Percentiles rank a stretch among this genome's conserved stretches.
Evolutionary conservation across 2,888 invertebrate species (phyloP).

Genomic region (Norana najaformis): DNA sequence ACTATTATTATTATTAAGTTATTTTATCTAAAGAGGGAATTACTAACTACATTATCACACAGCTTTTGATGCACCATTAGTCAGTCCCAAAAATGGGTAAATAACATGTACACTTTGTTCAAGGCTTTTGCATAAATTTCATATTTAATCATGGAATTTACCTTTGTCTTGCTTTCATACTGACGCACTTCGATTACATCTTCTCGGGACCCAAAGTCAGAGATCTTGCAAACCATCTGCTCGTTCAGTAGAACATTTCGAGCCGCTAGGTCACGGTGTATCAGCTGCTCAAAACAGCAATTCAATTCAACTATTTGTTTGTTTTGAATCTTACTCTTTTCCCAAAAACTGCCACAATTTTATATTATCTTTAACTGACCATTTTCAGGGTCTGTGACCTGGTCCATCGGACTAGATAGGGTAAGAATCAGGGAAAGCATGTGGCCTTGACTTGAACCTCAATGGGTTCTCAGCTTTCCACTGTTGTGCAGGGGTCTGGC

Average conservation of each 20-base stretch:
- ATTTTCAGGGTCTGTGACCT: neutral
- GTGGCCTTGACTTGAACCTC: neutral
- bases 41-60: neutral
- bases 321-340: neutral
- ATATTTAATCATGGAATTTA: neutral
- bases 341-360: neutral
- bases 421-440: neutral
- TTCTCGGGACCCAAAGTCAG: slow-evolving; percentile 85
- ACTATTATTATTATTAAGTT: too few relatives aligned
- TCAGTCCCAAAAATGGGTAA: neutral
- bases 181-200: slow-evolving; percentile 77
- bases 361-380: too few relatives aligned
- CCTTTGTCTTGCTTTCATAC: slow-evolving; percentile 47
- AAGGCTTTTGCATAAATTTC: neutral
- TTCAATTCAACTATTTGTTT: neutral
- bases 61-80: too few relatives aligned
- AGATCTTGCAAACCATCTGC: slow-evolving; percentile 84
- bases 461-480: too few relatives aligned
- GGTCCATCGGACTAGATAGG: neutral
- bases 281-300: slow-evolving; percentile 70
- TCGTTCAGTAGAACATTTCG: slow-evolving; percentile 81
- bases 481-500: too few relatives aligned
- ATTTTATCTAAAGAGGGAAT: neutral
- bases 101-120: neutral
- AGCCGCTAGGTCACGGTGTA: slow-evolving; percentile 82